These are phyloP conservation scores for Saccostrea glomerata DNA, from an alignment of 1,140 invertebrate species.

Conservation along the genomic window DNA sequence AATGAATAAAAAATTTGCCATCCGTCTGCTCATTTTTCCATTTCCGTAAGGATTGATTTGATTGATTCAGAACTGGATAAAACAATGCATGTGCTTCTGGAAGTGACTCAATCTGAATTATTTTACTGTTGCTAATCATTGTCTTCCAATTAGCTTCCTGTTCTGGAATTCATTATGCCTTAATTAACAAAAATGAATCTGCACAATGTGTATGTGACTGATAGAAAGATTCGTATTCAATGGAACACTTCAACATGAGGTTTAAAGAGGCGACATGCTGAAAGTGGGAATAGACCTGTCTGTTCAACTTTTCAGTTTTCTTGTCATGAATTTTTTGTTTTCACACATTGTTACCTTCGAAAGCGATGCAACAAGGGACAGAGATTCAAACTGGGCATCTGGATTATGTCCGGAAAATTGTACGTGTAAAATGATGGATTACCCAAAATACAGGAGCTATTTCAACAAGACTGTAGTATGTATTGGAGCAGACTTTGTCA, in stretches of 20 bases:
- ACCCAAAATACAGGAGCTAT: constrained; percentile 27
- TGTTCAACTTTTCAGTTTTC: constrained; percentile 32
- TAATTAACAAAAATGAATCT: neutral
- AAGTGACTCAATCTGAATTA: neutral
- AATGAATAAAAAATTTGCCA: neutral
- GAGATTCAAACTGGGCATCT: constrained; percentile 37
- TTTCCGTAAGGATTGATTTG: neutral
- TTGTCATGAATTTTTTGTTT: constrained; percentile 37
- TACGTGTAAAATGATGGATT: constrained; percentile 50
- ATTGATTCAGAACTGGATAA: neutral
- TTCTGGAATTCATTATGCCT: neutral
- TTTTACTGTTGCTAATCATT: constrained; percentile 5
- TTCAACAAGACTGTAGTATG: constrained; percentile 61
- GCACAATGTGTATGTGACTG: neutral
- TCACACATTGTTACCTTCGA: constrained; percentile 17
- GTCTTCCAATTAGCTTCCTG: neutral
- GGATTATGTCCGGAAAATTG: constrained; percentile 56
- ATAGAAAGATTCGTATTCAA: neutral
- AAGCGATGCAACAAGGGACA: constrained; percentile 5
- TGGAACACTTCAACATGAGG: constrained; percentile 9
- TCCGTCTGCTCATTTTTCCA: constrained; percentile 4
- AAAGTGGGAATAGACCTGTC: neutral
- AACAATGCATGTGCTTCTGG: neutral
- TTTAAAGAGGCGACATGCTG: constrained; percentile 19
- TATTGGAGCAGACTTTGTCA: constrained; percentile 67